Evolutionary conservation across 2,888 invertebrate species (phyloP), one percentile per base, ranked within the genome.

Genomic region (Dichetophora obliterata): DNA sequence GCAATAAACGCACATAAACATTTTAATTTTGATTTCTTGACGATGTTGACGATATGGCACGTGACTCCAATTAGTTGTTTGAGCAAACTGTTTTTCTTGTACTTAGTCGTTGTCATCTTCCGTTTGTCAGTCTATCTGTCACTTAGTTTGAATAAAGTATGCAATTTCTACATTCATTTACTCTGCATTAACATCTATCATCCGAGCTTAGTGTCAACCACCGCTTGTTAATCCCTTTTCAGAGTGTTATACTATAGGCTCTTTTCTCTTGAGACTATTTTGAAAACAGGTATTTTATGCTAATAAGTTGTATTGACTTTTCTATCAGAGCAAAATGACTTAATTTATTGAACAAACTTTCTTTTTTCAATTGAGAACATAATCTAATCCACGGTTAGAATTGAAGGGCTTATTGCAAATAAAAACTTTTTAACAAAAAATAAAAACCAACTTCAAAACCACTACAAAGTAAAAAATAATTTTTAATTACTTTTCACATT

Each of bases 41-140:
- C 34, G 68, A 84, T 83, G 83, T 82, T 81, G 86, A 83, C 86
- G 86, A 86, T 86, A 86, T 82, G 82, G 82, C 87, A 86, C 86
- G 86, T 86, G 87, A 83, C 83, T 81, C 82, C 87, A 86, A 86
- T 86, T 86, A 86, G 71, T n/a, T 34, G 59, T 54, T 54, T 54
- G 27, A 5, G 8, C 22, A 24, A 27, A 48, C 24, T 69, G 52
- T 50, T 27, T 48, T 54, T 70, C 31, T 31, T 43, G 72, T 71
- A 59, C 14, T 71, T 71, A 22, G 19, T 61, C n/a, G 59, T 61
- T 61, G 43, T 71, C 22, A 24, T 43, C 34, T 31, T 43, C 61
- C 61, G 61, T 71, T 37, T 11, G 59, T 71, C 69, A 27, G 50
- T 61, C 61, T 61, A 22, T 48, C 61, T 43, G 72, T 61, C 61